A percentile compares a stretch with the other conserved stretches of the same genome.
phyloP scores from a whole-genome alignment of 2,113 vertebrate species.

The Neotoma lepida region DNA sequence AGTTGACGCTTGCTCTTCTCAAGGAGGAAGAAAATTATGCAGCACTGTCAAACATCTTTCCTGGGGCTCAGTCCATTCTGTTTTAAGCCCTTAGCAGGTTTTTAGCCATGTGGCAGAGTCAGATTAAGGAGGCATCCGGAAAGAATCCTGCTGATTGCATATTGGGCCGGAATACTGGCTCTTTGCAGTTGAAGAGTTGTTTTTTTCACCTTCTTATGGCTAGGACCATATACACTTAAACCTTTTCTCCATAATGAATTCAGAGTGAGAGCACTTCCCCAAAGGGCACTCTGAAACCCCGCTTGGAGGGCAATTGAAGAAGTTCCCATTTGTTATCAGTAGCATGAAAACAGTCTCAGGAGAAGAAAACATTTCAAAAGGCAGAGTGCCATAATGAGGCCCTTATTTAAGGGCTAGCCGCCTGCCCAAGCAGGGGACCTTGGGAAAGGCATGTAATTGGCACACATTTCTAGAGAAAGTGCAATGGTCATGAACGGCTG shows the following conservation, averaged over 20 bases:
- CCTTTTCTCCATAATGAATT: neutral
- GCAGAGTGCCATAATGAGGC: neutral
- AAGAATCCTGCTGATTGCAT: neutral
- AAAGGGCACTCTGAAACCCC: neutral
- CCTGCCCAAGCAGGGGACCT: neutral
- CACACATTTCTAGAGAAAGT: neutral
- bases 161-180: neutral
- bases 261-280: neutral
- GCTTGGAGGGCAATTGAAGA: neutral
- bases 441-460: neutral
- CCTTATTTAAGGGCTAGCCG: neutral
- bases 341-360: neutral
- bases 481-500: neutral
- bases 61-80: neutral
- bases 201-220: neutral
- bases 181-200: neutral
- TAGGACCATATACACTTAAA: neutral
- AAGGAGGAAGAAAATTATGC: neutral
- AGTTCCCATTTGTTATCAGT: slow-evolving; percentile 7
- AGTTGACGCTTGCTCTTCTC: neutral
- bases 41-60: neutral
- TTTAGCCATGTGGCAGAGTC: neutral
- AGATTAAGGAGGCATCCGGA: neutral
- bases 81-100: neutral
- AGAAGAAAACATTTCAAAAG: slow-evolving; percentile 43